phyloP scores from a whole-genome alignment of 2,113 vertebrate species.

The Gobiocypris rarus region DNA sequence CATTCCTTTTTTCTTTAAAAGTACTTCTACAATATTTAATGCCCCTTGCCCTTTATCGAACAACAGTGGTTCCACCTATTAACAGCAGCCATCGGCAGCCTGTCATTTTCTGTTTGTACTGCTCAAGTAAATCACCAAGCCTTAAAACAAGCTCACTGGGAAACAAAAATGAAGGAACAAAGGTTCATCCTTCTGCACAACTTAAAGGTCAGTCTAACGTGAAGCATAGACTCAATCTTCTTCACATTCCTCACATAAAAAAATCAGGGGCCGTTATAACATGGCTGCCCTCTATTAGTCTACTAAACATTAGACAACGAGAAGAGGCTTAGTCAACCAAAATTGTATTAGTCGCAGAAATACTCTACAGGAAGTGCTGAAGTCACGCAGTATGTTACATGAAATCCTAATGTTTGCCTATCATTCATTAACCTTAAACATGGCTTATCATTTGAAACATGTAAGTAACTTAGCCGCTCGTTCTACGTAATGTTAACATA shows the following conservation, averaged over 20 bases:
- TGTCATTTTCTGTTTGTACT: slow-evolving; percentile 42
- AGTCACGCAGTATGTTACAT: too few species aligned
- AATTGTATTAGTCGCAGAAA: too few species aligned
- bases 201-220: background rate
- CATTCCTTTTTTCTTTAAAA: slow-evolving; percentile 34
- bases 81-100: slow-evolving; percentile 41
- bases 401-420: too few species aligned
- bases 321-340: too few species aligned
- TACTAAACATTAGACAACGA: too few species aligned
- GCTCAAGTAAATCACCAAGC: slow-evolving; percentile 7
- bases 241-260: background rate
- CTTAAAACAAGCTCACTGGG: slow-evolving; percentile 20
- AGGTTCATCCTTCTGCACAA: background rate
- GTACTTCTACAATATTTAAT: slow-evolving; percentile 37
- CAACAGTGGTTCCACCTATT: slow-evolving; percentile 41
- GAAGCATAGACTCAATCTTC: background rate
- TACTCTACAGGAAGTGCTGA: too few species aligned
- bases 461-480: too few species aligned
- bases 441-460: too few species aligned
- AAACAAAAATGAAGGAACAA: slow-evolving; percentile 3
- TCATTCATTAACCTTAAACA: too few species aligned
- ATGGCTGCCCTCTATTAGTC: too few species aligned
- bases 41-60: slow-evolving; percentile 47
- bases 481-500: too few species aligned
- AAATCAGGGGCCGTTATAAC: background rate